Conservation (phyloP, 2,888 invertebrate species). For the Tyria jacobaeae region DNA sequence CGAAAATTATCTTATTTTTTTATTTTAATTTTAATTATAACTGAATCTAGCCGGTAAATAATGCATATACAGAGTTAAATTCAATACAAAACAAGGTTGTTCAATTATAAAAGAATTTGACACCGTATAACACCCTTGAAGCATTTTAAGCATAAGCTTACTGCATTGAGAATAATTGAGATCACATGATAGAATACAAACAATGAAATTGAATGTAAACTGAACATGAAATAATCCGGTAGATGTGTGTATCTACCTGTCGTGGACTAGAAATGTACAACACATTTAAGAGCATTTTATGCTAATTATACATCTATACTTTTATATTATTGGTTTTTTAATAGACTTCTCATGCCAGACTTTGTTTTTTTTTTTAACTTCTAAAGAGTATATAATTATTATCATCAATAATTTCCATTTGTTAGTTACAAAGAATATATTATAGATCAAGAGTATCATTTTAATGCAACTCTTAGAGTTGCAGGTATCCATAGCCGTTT, state of each 20-base stretch:
- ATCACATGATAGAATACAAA: not conserved
- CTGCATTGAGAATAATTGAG: constrained; percentile 7
- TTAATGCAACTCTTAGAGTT: too few relatives aligned
- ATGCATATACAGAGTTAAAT: too few relatives aligned
- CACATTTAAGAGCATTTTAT: constrained; percentile 57
- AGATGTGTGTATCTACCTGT: not conserved
- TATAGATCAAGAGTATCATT: too few relatives aligned
- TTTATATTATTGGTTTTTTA: constrained; percentile 51
- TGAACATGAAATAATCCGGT: not conserved
- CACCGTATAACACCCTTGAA: not conserved
- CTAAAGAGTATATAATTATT: constrained; percentile 53
- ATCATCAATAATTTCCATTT: constrained; percentile 44
- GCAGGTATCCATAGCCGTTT: too few relatives aligned
- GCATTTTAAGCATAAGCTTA: not conserved
- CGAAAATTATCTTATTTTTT: too few relatives aligned
- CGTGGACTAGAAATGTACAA: not conserved
- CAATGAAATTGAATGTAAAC: not conserved
- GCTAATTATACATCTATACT: constrained; percentile 50
- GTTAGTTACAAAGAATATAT: constrained; percentile 28
- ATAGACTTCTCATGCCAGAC: constrained; percentile 65
- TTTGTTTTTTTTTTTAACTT: constrained; percentile 51
- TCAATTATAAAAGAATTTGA: not conserved
- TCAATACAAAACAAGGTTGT: too few relatives aligned
- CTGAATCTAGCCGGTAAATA: not conserved
- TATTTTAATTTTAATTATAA: not conserved